phyloP scores from a whole-genome alignment of 2,113 vertebrate genomes.

The Oncorhynchus keta region DNA sequence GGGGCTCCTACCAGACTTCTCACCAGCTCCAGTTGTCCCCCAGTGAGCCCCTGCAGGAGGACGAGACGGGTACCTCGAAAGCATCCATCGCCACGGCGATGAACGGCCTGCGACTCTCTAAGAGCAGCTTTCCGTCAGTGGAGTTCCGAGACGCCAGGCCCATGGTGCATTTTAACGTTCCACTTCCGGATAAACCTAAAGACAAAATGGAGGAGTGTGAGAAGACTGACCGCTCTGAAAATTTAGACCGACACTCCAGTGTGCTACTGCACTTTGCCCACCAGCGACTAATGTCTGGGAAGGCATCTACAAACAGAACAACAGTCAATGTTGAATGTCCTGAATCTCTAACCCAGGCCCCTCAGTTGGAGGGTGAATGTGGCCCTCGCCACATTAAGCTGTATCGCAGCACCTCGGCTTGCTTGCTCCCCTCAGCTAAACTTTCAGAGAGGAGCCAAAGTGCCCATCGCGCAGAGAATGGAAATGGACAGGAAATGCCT shows the following conservation, averaged over 20 bases:
- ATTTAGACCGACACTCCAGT: constrained; percentile 70
- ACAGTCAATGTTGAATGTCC: constrained; percentile 53
- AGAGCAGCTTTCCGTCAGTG: constrained; percentile 55
- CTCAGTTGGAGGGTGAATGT: constrained; percentile 50
- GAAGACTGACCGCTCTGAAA: constrained; percentile 45
- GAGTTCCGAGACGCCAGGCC: constrained; percentile 80
- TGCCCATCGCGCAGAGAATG: constrained; percentile 51
- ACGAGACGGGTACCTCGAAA: constrained; percentile 68
- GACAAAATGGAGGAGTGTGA: constrained; percentile 35
- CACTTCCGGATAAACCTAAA: constrained; percentile 66
- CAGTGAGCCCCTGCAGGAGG: constrained; percentile 64
- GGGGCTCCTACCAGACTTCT: constrained; percentile 75
- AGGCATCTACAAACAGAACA: constrained; percentile 58
- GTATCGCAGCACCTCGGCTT: constrained; percentile 78
- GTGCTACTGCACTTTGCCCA: constrained; percentile 79
- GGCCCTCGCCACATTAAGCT: constrained; percentile 66
- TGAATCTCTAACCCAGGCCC: constrained; percentile 43
- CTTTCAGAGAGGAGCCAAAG: constrained; percentile 56
- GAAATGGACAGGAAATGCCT: constrained; percentile 49
- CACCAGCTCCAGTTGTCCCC: constrained; percentile 75
- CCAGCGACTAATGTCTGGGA: constrained; percentile 65
- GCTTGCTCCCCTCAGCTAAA: constrained; percentile 60
- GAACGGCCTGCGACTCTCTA: constrained; percentile 80
- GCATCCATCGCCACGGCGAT: constrained; percentile 79
- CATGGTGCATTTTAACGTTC: constrained; percentile 73